Conservation (phyloP, 2,113 vertebrate genomes). For the Oenanthe melanoleuca region DNA sequence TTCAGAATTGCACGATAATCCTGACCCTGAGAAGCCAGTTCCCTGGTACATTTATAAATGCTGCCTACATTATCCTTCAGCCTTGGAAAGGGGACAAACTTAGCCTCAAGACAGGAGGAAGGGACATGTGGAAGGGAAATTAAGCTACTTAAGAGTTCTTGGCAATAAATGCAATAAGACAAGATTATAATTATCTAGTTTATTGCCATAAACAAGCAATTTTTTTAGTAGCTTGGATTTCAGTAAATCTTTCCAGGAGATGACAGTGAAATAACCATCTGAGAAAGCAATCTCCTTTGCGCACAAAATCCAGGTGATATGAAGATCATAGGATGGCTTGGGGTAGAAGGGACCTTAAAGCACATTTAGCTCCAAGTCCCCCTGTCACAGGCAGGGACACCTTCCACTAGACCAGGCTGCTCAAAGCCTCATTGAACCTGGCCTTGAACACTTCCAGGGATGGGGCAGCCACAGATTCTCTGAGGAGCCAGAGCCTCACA, state of each 20-base stretch:
- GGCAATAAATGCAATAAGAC: neutral
- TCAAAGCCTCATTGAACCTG: neutral
- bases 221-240: neutral
- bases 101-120: slow-evolving; percentile 11
- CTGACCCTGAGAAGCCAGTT: neutral
- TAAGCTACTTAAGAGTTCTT: neutral
- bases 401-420: neutral
- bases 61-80: neutral
- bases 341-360: neutral
- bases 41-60: neutral
- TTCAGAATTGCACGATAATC: neutral
- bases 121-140: neutral
- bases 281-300: neutral
- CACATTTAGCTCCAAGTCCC: neutral
- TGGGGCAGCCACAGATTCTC: neutral
- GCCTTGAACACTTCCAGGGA: neutral
- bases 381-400: neutral
- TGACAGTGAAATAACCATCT: neutral
- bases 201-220: neutral
- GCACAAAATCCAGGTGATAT: neutral
- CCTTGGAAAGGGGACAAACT: neutral
- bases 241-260: neutral
- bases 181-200: neutral
- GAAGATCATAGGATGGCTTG: neutral
- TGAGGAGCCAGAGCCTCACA: neutral